Conservation (phyloP, 2,888 invertebrate genomes). For the Hyalella azteca region DNA sequence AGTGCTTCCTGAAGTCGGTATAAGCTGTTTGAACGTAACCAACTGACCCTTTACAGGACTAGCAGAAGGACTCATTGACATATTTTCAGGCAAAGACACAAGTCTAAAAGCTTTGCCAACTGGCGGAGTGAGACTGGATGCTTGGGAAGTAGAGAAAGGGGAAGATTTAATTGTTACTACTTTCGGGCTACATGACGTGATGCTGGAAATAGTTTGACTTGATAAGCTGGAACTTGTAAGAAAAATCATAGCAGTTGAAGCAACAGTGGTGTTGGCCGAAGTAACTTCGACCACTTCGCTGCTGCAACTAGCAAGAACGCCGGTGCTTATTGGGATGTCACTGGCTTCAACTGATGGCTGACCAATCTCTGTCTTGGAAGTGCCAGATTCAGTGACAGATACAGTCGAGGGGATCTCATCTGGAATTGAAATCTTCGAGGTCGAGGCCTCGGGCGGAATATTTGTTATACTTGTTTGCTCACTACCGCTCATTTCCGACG, state of each 20-base stretch:
- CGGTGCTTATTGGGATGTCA: neutral
- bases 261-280: conserved; percentile 12
- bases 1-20: conserved; percentile 49
- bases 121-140: conserved; percentile 52
- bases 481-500: no score
- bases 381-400: neutral
- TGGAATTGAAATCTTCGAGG: no score
- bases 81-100: conserved; percentile 56
- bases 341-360: neutral
- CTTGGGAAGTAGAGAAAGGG: conserved; percentile 42
- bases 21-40: conserved; percentile 57
- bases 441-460: no score
- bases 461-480: no score
- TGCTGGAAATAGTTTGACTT: conserved; percentile 27
- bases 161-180: conserved; percentile 54
- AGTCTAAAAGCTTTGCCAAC: conserved; percentile 57
- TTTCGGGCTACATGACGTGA: conserved; percentile 41
- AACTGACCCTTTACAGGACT: conserved; percentile 57
- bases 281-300: neutral
- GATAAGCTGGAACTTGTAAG: conserved; percentile 31
- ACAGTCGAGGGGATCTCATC: neutral
- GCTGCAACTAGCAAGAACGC: neutral
- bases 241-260: conserved; percentile 43
- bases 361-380: neutral
- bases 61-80: conserved; percentile 54